Base-by-base conservation (phyloP, 1,140 invertebrate genomes). In the Globodera ellingtonae region DNA sequence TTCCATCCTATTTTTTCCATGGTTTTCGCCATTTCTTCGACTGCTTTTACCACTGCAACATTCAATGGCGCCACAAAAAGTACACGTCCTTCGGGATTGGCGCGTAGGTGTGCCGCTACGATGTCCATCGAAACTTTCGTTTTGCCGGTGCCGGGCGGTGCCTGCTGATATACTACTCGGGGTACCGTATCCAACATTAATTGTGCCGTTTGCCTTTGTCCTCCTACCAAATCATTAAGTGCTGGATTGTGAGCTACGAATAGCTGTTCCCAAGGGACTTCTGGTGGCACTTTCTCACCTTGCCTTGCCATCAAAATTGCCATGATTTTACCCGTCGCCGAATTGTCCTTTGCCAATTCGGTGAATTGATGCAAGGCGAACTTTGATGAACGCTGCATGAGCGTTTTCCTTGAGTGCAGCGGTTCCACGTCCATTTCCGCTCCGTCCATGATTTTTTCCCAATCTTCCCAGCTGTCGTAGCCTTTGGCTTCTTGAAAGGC, bases 211-310 rank as follows among this genome's bases (percentile, higher is more conserved):
- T 48, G 15, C 15, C 69, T 46, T 21, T 71, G 69, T 13, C 48
- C 69, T 18, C 69, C 69, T 5, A 71, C 69, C 48, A 71, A 71
- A 18, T 71, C 48, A 24, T 71, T 71, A 0, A 71, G n/a, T 47
- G 48, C 69, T 18, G 69, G 69, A 71, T 71, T 71, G 6, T 71
- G 69, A 71, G 69, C 69, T 71, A 71, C 69, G n/a, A 71, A 6
- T 71, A 71, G 69, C 69, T 71, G 6, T 71, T 71, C 69, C 69
- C 69, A 71, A 46, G 69, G 4, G 15, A 13, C 5, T 13, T 0
- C n/a, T 13, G 69, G 69, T 6, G 5, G 13, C 18, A 48, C 44
- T 71, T 13, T 15, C 18, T 71, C 69, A 47, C 44, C 5, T 13
- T 48, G 69, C 5, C 48, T 13, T 71, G 69, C 69, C 48, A 71